Conservation (phyloP, 2,888 invertebrate species). For the Ceramica pisi region DNA sequence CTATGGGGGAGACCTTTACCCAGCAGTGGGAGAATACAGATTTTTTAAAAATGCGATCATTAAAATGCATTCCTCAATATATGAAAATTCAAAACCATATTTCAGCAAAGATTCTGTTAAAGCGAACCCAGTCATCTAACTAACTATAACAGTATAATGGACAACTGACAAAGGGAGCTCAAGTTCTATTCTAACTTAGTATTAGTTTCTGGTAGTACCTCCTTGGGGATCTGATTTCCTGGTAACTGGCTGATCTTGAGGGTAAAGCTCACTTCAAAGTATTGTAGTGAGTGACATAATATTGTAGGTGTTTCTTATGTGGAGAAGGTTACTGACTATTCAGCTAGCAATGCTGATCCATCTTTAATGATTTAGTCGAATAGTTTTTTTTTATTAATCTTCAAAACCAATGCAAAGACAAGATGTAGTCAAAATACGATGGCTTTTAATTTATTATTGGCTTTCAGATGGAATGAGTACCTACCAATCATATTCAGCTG, state of each 20-base stretch:
- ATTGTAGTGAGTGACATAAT: slow-evolving; percentile 2
- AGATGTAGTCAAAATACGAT: too few relatives aligned
- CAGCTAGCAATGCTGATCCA: too few relatives aligned
- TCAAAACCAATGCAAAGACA: too few relatives aligned
- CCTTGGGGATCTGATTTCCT: slow-evolving; percentile 34
- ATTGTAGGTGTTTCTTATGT: slow-evolving; percentile 7
- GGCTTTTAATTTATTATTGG: too few relatives aligned
- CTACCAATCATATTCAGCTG: too few relatives aligned
- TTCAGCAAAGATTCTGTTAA: neutral
- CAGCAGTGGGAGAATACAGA: too few relatives aligned
- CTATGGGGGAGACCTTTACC: too few relatives aligned
- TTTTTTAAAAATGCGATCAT: too few relatives aligned
- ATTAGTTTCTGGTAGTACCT: slow-evolving; percentile 47
- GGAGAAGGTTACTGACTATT: neutral
- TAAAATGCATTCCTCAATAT: too few relatives aligned
- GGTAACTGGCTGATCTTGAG: slow-evolving; percentile 25
- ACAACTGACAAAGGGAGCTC: slow-evolving; percentile 24
- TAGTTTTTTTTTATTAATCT: too few relatives aligned
- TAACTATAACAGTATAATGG: slow-evolving; percentile 7
- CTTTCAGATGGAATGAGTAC: too few relatives aligned
- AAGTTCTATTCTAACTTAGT: slow-evolving; percentile 53
- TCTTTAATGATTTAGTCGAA: too few relatives aligned
- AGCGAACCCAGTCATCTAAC: neutral
- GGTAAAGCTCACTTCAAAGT: slow-evolving; percentile 10
- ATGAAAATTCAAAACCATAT: neutral